Percentiles rank a stretch among this genome's conserved stretches.
phyloP scores from a whole-genome alignment of 2,888 invertebrate species.

The Loripinus fragilis region DNA sequence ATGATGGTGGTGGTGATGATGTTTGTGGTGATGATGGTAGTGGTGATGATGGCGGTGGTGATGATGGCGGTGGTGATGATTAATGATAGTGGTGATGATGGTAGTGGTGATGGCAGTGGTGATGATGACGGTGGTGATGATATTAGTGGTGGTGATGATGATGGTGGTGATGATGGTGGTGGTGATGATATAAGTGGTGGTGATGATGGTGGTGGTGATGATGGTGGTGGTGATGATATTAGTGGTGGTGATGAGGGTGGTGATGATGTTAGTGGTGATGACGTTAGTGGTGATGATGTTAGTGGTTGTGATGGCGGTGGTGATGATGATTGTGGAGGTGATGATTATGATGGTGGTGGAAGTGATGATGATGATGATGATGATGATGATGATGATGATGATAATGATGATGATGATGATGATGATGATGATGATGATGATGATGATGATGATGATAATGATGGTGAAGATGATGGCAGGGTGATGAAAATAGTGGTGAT shows the following conservation, averaged over 20 bases:
- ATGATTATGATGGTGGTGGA: too few species aligned
- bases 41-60: constrained; percentile 1
- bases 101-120: neutral
- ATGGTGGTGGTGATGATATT: constrained; percentile 35
- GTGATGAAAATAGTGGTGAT: neutral
- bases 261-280: too few species aligned
- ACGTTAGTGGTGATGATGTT: too few species aligned
- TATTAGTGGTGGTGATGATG: constrained; percentile 15
- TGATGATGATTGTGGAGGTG: too few species aligned
- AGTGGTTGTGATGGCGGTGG: too few species aligned
- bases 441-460: constrained; percentile 23
- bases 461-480: neutral
- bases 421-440: constrained; percentile 31
- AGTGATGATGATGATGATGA: too few species aligned
- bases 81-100: neutral
- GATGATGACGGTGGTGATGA: too few species aligned
- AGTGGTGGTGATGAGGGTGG: too few species aligned
- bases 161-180: constrained; percentile 23
- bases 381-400: constrained; percentile 30
- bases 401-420: constrained; percentile 30
- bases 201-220: too few species aligned
- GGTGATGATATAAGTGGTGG: too few species aligned
- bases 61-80: neutral
- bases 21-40: too few species aligned
- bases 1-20: too few species aligned